These are phyloP conservation scores for Andrena camellia DNA, from an alignment of 2,888 invertebrate genomes.

Conservation along the genomic window DNA sequence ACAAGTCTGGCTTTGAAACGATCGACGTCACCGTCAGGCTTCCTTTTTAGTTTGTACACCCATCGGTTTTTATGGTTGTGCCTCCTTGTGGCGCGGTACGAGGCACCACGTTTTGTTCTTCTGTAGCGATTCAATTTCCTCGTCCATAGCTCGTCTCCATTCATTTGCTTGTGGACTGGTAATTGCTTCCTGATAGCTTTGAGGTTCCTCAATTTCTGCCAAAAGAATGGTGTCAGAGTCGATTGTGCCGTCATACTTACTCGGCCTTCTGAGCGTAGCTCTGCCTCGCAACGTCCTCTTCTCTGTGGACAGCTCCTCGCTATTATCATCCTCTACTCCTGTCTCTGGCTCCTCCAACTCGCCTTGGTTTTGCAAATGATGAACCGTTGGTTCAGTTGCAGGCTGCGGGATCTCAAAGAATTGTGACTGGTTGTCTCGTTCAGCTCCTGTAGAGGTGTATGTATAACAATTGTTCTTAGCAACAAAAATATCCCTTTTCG, in stretches of 20 bases:
- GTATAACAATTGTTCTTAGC: background rate
- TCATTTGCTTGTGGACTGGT: background rate
- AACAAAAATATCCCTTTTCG: constrained; percentile 17
- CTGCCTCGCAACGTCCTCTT: background rate
- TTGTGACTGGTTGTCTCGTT: background rate
- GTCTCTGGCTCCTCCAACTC: too few relatives aligned
- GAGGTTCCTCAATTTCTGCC: background rate
- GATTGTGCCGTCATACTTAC: background rate
- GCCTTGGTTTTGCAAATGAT: too few relatives aligned
- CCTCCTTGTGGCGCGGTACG: background rate
- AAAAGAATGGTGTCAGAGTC: background rate
- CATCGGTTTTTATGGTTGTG: background rate
- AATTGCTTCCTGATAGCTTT: background rate
- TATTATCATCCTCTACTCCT: too few relatives aligned
- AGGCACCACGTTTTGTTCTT: background rate
- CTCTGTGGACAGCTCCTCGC: background rate
- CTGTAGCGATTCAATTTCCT: background rate
- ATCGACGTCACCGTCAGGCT: background rate
- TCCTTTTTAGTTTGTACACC: background rate
- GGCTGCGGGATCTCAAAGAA: too few relatives aligned
- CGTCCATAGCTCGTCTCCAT: background rate
- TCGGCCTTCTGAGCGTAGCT: background rate
- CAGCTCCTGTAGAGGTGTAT: background rate
- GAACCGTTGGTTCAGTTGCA: too few relatives aligned
- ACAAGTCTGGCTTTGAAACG: background rate